A percentile compares a stretch with the other conserved stretches of the same genome.
These are phyloP conservation scores for Balanococcus diminutus DNA, from an alignment of 2,888 invertebrate genomes.

Conservation along the genomic window DNA sequence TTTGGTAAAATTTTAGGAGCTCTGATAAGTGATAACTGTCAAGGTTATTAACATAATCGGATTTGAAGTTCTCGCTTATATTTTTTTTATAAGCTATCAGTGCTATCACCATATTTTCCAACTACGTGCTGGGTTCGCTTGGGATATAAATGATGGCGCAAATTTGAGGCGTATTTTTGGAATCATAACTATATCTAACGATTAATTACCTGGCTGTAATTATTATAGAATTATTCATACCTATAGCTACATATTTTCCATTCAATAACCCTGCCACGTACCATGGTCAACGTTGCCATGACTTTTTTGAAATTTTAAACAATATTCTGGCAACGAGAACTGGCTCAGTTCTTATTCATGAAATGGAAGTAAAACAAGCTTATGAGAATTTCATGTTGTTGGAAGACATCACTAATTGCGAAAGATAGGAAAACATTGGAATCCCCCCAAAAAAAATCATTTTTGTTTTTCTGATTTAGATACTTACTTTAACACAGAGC, in stretches of 20 bases:
- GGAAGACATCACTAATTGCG: not conserved
- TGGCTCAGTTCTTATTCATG: not conserved
- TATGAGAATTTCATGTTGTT: not conserved
- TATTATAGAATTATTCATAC: not conserved
- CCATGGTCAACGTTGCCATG: not conserved
- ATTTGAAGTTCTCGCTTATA: not conserved
- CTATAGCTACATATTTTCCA: constrained; percentile 20
- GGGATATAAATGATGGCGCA: constrained; percentile 58
- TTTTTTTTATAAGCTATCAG: not conserved
- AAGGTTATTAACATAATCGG: not conserved
- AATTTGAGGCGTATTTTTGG: constrained; percentile 56
- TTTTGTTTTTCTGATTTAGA: too few species aligned
- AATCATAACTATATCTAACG: too few species aligned
- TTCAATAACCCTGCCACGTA: not conserved
- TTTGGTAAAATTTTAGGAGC: not conserved
- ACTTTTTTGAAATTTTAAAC: not conserved
- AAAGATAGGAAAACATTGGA: not conserved
- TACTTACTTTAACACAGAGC: too few species aligned
- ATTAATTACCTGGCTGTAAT: not conserved
- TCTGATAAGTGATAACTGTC: too few species aligned
- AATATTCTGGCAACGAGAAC: not conserved
- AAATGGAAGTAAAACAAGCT: constrained; percentile 32
- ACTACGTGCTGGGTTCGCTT: constrained; percentile 52
- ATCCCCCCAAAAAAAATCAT: too few species aligned
- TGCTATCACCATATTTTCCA: not conserved